Percentiles rank a stretch among this genome's conserved stretches.
Conservation (phyloP, 2,888 invertebrate genomes). For the Scaptomyza parva region DNA sequence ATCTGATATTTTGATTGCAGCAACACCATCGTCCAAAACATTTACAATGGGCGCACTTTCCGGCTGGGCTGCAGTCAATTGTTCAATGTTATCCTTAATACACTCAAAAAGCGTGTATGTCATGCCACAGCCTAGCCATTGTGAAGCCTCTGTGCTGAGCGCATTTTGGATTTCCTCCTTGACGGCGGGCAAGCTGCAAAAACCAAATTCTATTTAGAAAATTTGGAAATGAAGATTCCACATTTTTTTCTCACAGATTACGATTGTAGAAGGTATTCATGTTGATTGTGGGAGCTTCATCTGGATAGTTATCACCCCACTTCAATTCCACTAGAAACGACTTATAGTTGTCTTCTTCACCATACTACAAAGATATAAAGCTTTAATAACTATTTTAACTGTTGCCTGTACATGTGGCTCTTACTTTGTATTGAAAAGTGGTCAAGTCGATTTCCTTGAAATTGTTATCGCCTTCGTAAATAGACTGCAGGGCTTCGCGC, state of each 20-base stretch:
- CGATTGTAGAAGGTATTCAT: slow-evolving; percentile 97
- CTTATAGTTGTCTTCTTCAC: slow-evolving; percentile 90
- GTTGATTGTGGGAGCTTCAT: slow-evolving; percentile 91
- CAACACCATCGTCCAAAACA: slow-evolving; percentile 73
- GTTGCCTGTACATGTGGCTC: slow-evolving; percentile 22
- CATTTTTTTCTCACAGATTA: slow-evolving; percentile 90
- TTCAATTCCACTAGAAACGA: slow-evolving; percentile 94
- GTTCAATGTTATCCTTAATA: slow-evolving; percentile 92
- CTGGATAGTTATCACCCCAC: slow-evolving; percentile 95
- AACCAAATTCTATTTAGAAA: slow-evolving; percentile 15
- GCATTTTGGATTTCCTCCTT: slow-evolving; percentile 89
- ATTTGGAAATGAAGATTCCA: not conserved
- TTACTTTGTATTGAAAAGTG: slow-evolving; percentile 96
- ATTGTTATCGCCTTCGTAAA: slow-evolving; percentile 96
- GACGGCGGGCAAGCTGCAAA: slow-evolving; percentile 87
- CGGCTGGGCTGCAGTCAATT: slow-evolving; percentile 90
- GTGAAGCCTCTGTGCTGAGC: slow-evolving; percentile 90
- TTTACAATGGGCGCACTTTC: slow-evolving; percentile 83
- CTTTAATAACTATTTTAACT: not conserved
- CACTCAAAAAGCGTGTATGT: slow-evolving; percentile 97
- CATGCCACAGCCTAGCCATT: slow-evolving; percentile 96
- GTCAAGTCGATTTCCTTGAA: slow-evolving; percentile 92
- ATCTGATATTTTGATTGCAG: slow-evolving; percentile 82
- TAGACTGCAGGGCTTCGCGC: slow-evolving; percentile 94
- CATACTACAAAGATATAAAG: slow-evolving; percentile 87